Evolutionary conservation across 2,888 invertebrate species (phyloP), one percentile per base, ranked within the genome.

Genomic region (Aphelenchoides bicaudatus): DNA sequence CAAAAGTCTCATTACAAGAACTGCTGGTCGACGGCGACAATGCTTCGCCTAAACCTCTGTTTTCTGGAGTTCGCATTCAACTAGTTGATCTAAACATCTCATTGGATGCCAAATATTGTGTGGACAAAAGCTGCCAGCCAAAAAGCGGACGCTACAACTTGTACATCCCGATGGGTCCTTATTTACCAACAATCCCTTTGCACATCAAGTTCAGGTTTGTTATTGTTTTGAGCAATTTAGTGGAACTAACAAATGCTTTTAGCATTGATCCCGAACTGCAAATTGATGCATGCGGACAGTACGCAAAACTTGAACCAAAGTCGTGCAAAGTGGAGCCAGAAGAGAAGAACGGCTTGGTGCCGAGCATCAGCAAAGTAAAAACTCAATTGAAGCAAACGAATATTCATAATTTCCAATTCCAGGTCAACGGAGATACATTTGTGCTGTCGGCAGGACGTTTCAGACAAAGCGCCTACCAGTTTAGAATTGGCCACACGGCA

Each of bases 401-500:
- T 4, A 27, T n/a, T 48, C 19, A 48, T 16, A 2, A 2, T 25
- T 1, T 48, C 28, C 2, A 8, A 19, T n/a, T 38, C 46, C 47
- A 54, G 55, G 21, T 39, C 13, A n/a, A 16, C 13, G 4, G 67
- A 8, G 56, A 64, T 39, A 46, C 56, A 3, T 77, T 63, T 73
- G 71, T 72, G 53, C 52, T 80, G 28, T 75, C 79, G 1, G 76
- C 78, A 28, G 79, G 80, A 27, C 56, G 71, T 23, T 80, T 76
- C 63, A 64, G 73, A 16, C 71, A 74, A 56, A 79, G 79, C 52
- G 76, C 86, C 79, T 86, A 86, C 78, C 66, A 66, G 19, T 68
- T 71, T 57, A 82, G 83, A 56, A 81, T 83, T 48, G 83, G 72
- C 6, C 62, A 63, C 56, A 62, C 67, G 5, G 59, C 70, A 4